phyloP scores from a whole-genome alignment of 2,797 vertebrate species.

The Chromis chromis region DNA sequence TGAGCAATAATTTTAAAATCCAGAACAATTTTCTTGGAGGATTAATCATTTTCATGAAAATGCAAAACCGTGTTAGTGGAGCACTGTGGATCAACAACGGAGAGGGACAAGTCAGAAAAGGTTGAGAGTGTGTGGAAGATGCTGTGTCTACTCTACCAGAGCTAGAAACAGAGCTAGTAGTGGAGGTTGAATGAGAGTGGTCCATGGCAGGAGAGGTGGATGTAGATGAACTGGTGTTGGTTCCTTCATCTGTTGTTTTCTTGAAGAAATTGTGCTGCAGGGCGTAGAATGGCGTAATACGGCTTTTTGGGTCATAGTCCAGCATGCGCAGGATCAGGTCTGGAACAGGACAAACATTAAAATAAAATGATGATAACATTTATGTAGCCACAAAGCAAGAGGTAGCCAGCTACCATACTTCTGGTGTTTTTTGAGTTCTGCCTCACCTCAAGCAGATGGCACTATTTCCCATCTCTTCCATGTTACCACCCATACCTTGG shows the following conservation, averaged over 20 bases:
- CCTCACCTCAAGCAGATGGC: background rate
- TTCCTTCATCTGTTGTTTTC: constrained; percentile 95
- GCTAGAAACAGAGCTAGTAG: constrained; percentile 95
- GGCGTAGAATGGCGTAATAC: constrained; percentile 95
- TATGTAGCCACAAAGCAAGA: too few relatives aligned
- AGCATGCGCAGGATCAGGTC: constrained; percentile 96
- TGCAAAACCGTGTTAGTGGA: too few relatives aligned
- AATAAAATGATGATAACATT: background rate
- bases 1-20: too few relatives aligned
- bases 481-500: too few relatives aligned
- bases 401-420: background rate
- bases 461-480: background rate
- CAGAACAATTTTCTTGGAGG: too few relatives aligned
- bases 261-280: constrained; percentile 98
- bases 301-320: constrained; percentile 95
- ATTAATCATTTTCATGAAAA: too few relatives aligned
- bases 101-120: too few relatives aligned
- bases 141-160: constrained; percentile 83
- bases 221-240: constrained; percentile 96
- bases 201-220: constrained; percentile 95
- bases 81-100: too few relatives aligned
- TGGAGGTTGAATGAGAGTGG: constrained; percentile 96
- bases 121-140: background rate
- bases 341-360: constrained; percentile 35
- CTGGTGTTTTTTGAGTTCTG: background rate